These are phyloP conservation scores for Pseudomugil gertrudae DNA, from an alignment of 2,797 vertebrate species.

Conservation along the genomic window DNA sequence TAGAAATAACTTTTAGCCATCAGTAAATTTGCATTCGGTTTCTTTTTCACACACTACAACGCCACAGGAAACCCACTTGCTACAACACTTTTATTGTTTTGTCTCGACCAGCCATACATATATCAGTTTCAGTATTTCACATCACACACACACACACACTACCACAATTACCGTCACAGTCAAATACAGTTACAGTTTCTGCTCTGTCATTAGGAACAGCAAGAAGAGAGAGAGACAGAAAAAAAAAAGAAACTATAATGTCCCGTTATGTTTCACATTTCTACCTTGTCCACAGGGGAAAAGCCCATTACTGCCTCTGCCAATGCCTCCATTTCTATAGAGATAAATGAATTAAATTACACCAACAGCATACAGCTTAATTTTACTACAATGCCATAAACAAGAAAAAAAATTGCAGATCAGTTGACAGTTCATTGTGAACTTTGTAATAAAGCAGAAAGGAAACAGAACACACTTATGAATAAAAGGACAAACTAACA, in stretches of 20 bases:
- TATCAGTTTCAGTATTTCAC: constrained; percentile 37
- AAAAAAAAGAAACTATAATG: constrained; percentile 55
- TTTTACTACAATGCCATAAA: constrained; percentile 18
- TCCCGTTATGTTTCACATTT: constrained; percentile 56
- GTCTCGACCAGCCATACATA: constrained; percentile 31
- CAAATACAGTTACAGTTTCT: constrained; percentile 32
- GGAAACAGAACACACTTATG: constrained; percentile 10
- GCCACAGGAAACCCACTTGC: constrained; percentile 32
- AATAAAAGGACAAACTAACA: constrained; percentile 31
- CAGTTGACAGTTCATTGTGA: no score
- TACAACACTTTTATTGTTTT: constrained; percentile 46
- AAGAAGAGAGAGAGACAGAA: constrained; percentile 9
- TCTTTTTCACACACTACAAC: not conserved
- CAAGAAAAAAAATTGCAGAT: no score
- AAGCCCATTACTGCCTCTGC: constrained; percentile 68
- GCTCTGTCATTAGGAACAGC: constrained; percentile 3
- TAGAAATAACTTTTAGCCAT: not conserved
- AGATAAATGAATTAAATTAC: constrained; percentile 66
- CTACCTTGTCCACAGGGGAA: constrained; percentile 49
- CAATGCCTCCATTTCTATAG: constrained; percentile 79
- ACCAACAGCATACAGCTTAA: constrained; percentile 50
- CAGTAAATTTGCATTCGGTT: not conserved
- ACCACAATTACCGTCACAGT: constrained; percentile 26
- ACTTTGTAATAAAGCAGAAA: constrained; percentile 5
- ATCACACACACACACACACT: constrained; percentile 13